Conservation (phyloP, 2,797 vertebrate genomes). For the Potorous gilbertii region DNA sequence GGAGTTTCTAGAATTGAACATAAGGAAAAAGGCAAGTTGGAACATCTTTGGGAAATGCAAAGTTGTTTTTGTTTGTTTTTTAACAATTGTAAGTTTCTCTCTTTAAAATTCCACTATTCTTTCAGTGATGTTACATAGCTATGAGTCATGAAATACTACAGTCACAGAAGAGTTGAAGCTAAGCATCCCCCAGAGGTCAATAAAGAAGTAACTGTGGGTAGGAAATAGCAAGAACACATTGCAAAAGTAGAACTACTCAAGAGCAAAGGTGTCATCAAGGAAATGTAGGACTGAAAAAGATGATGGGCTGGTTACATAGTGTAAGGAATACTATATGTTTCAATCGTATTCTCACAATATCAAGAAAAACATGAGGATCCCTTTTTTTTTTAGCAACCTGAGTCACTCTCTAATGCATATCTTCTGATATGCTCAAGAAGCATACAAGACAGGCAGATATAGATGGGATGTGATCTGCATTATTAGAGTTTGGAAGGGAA, state of each 20-base stretch:
- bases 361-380: background rate
- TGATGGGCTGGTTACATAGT: background rate
- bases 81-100: background rate
- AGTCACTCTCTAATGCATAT: background rate
- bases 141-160: background rate
- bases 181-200: background rate
- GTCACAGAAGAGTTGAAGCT: background rate
- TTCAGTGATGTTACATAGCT: background rate
- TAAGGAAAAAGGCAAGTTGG: background rate
- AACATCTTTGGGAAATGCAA: background rate
- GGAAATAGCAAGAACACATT: background rate
- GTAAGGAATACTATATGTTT: background rate
- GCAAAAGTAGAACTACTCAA: background rate
- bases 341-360: background rate
- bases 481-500: background rate
- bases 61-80: background rate
- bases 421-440: background rate
- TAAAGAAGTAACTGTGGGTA: background rate
- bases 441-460: background rate
- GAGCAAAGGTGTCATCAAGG: background rate
- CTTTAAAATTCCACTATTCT: background rate
- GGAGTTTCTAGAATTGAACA: background rate
- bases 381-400: background rate
- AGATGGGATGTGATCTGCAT: background rate
- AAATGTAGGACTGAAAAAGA: background rate